Evolutionary conservation across 1,140 invertebrate species (phyloP).

Genomic region (Conopomorpha cramerella): DNA sequence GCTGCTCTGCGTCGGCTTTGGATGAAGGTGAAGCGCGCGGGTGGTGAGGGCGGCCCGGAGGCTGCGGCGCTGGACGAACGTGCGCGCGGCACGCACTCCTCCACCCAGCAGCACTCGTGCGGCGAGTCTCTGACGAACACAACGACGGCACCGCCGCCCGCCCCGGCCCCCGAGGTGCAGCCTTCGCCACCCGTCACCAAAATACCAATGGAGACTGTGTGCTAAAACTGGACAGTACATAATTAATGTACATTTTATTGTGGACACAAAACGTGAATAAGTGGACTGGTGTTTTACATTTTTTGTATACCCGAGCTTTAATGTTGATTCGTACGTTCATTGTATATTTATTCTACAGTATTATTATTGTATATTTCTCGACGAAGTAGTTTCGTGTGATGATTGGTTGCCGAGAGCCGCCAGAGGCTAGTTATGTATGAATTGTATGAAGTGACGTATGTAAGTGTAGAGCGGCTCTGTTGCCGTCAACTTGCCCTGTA

Average conservation of each 20-base stretch:
- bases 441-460: no score
- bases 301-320: no score
- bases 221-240: slow-evolving; percentile 27
- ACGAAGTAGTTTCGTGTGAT: no score
- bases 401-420: no score
- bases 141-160: slow-evolving; percentile 71
- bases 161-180: slow-evolving; percentile 64
- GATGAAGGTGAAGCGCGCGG: slow-evolving; percentile 62
- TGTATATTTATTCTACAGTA: slow-evolving; percentile 34
- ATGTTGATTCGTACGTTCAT: neutral
- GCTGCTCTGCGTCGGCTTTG: slow-evolving; percentile 29
- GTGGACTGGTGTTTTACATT: no score
- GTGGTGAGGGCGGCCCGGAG: slow-evolving; percentile 49
- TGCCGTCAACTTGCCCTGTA: no score
- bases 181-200: slow-evolving; percentile 71
- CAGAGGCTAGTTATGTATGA: no score
- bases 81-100: slow-evolving; percentile 66
- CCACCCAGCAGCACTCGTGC: slow-evolving; percentile 77
- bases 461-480: no score
- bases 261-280: no score
- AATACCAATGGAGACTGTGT: slow-evolving; percentile 62
- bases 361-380: slow-evolving; percentile 36
- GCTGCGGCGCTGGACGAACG: slow-evolving; percentile 32
- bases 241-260: neutral
- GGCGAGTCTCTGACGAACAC: slow-evolving; percentile 75